Evolutionary conservation across 1,140 invertebrate species (phyloP).

Genomic region (Cheumatopsyche charites): DNA sequence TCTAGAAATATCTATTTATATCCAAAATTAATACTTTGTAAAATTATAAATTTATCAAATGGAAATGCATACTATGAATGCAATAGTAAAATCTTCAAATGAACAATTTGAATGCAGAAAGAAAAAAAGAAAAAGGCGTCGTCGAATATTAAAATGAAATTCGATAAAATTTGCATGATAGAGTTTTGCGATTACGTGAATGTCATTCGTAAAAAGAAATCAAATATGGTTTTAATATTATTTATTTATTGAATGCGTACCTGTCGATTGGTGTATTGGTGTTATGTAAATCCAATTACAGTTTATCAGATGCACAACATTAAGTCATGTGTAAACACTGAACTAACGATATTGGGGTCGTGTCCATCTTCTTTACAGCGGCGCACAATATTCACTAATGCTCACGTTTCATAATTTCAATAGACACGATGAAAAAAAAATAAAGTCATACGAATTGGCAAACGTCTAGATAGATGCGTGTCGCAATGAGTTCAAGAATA

Average conservation of each 20-base stretch:
- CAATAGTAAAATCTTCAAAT: too few relatives aligned
- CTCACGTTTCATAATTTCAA: slow-evolving; percentile 13
- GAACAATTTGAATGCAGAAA: too few relatives aligned
- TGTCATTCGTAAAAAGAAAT: background rate
- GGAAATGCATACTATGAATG: too few relatives aligned
- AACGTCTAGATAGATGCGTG: background rate
- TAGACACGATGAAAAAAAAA: background rate
- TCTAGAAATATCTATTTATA: too few relatives aligned
- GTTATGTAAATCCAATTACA: slow-evolving; percentile 49
- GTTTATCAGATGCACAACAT: slow-evolving; percentile 49
- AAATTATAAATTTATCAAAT: too few relatives aligned
- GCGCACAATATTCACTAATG: slow-evolving; percentile 32
- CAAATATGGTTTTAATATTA: background rate
- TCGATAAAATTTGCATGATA: too few relatives aligned
- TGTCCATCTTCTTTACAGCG: slow-evolving; percentile 44
- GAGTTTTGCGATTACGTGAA: too few relatives aligned
- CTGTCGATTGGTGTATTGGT: slow-evolving; percentile 40
- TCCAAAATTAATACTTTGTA: too few relatives aligned
- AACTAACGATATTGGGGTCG: slow-evolving; percentile 46
- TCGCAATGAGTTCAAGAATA: slow-evolving; percentile 9
- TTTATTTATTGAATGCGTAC: background rate
- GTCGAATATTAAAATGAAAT: too few relatives aligned
- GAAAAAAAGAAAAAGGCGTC: too few relatives aligned
- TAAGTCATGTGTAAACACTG: slow-evolving; percentile 49
- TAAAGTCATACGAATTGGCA: background rate